Percentiles rank a stretch among this genome's conserved stretches.
phyloP scores from a whole-genome alignment of 2,888 invertebrate genomes.

The Erynnis tages region DNA sequence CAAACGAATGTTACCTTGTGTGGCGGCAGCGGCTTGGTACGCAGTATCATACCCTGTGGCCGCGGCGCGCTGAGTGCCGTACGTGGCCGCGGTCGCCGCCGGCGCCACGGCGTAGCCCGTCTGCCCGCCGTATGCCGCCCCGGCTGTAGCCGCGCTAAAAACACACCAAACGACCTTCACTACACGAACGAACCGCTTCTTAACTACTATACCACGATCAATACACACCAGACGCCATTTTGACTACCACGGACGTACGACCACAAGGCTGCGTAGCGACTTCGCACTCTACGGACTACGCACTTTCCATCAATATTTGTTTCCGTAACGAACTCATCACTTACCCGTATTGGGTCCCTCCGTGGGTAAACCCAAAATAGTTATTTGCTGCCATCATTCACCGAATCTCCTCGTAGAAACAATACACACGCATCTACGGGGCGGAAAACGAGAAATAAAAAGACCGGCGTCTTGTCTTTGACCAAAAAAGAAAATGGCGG shows the following conservation, averaged over 20 bases:
- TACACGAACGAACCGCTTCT: constrained; percentile 34
- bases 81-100: constrained; percentile 91
- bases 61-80: constrained; percentile 90
- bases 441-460: constrained; percentile 56
- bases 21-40: constrained; percentile 90
- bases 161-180: constrained; percentile 28
- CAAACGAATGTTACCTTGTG: constrained; percentile 80
- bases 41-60: constrained; percentile 92
- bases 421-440: constrained; percentile 65
- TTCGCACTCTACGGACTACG: constrained; percentile 28
- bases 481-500: constrained; percentile 50
- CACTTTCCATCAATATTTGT: constrained; percentile 32
- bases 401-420: constrained; percentile 71
- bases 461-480: constrained; percentile 75
- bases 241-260: constrained; percentile 61
- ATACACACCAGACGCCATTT: constrained; percentile 74
- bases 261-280: constrained; percentile 55
- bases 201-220: constrained; percentile 49
- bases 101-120: constrained; percentile 92
- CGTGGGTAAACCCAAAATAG: constrained; percentile 97
- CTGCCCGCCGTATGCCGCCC: constrained; percentile 92
- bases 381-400: constrained; percentile 93
- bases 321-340: constrained; percentile 47
- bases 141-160: constrained; percentile 86
- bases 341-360: constrained; percentile 95